These are phyloP conservation scores for Epizoanthus scotinus DNA, from an alignment of 92 coral and sea anemone species.

Conservation along the genomic window DNA sequence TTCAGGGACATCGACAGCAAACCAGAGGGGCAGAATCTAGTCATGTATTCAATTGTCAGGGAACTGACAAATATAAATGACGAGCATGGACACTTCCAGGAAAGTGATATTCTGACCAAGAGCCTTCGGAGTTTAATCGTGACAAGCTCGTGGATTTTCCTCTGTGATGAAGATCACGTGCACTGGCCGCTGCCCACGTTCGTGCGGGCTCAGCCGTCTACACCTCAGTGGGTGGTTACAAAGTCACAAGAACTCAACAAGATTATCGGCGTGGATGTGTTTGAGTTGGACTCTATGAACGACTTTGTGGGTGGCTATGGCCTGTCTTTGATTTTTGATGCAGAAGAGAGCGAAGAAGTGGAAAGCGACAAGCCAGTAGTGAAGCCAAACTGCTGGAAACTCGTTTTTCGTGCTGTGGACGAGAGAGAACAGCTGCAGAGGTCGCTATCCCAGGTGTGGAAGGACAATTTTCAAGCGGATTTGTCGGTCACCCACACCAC, in stretches of 20 bases:
- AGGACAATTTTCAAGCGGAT: constrained; percentile 80
- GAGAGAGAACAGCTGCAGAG: constrained; percentile 94
- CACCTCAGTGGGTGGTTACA: constrained; percentile 98
- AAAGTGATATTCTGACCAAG: constrained; percentile 74
- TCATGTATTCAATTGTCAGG: constrained; percentile 90
- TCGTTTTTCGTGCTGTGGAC: constrained; percentile 80
- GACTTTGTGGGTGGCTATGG: constrained; percentile 85
- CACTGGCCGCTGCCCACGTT: constrained; percentile 99
- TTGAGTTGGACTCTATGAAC: constrained; percentile 63
- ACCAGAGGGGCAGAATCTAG: constrained; percentile 58
- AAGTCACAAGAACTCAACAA: constrained; percentile 74
- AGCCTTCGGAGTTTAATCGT: constrained; percentile 87
- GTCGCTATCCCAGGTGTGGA: constrained; percentile 97
- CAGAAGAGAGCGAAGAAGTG: constrained; percentile 57
- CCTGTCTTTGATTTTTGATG: constrained; percentile 80
- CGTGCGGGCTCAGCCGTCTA: constrained; percentile 89
- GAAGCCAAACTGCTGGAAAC: constrained; percentile 75
- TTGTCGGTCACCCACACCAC: constrained; percentile 73
- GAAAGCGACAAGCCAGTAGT: constrained; percentile 53
- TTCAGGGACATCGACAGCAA: constrained; percentile 42
- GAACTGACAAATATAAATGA: constrained; percentile 69
- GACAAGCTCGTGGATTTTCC: constrained; percentile 79
- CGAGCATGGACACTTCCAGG: constrained; percentile 43
- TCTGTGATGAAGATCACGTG: constrained; percentile 97
- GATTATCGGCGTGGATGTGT: constrained; percentile 89